phyloP scores from a whole-genome alignment of 2,113 vertebrate species.

The Chloebia gouldiae region DNA sequence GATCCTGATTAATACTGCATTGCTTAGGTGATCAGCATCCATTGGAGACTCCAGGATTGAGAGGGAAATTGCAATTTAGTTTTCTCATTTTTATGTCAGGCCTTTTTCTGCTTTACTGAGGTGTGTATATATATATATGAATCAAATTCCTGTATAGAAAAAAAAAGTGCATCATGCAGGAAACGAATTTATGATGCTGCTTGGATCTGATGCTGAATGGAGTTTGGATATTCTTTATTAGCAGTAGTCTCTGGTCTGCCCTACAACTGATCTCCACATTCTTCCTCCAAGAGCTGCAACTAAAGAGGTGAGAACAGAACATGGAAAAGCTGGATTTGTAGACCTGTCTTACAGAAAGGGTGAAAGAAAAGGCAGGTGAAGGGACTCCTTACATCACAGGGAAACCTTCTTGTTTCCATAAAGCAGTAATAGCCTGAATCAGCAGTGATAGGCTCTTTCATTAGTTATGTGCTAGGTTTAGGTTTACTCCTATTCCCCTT shows the following conservation, averaged over 20 bases:
- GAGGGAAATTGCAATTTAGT: not conserved
- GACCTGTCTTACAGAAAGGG: not conserved
- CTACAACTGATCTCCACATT: not conserved
- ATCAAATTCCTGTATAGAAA: not conserved
- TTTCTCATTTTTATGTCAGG: not conserved
- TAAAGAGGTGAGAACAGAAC: not conserved
- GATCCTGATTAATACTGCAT: not conserved
- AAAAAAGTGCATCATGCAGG: not conserved
- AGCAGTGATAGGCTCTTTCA: not conserved
- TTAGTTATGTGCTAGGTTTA: not conserved
- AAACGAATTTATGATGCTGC: not conserved
- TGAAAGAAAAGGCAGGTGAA: not conserved
- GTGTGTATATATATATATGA: not conserved
- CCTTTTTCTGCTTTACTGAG: not conserved
- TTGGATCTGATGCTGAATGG: not conserved
- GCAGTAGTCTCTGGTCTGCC: not conserved
- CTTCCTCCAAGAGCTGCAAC: not conserved
- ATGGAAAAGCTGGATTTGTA: not conserved
- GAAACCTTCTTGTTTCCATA: not conserved
- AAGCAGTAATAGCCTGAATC: not conserved
- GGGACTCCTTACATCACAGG: not conserved
- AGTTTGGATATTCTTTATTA: not conserved
- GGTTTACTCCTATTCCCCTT: not conserved
- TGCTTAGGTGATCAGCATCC: not conserved
- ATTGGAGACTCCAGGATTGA: not conserved